Conservation (phyloP, 2,888 invertebrate species). For the Lasioglossum pauxillum region DNA sequence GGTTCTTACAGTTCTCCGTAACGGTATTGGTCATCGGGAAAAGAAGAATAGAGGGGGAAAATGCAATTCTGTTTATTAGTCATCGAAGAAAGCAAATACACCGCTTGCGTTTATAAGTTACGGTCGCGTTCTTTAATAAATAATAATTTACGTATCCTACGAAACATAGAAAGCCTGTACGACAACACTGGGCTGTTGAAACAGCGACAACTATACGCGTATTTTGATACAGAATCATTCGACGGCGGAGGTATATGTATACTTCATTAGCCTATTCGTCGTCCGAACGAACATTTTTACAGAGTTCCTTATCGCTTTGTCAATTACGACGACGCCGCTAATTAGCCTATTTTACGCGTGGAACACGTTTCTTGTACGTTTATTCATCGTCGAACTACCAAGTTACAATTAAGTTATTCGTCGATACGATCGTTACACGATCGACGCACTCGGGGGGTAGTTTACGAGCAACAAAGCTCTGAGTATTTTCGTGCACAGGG, state of each 20-base stretch:
- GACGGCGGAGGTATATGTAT: conserved; percentile 43
- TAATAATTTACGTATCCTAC: conserved; percentile 77
- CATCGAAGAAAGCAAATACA: conserved; percentile 51
- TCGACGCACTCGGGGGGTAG: too few species aligned
- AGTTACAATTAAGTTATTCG: conserved; percentile 6
- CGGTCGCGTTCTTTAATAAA: conserved; percentile 72
- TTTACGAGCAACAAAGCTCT: not conserved
- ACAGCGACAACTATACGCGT: conserved; percentile 21
- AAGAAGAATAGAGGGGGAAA: not conserved
- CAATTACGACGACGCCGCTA: conserved; percentile 2
- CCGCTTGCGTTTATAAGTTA: conserved; percentile 64
- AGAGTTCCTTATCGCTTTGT: conserved; percentile 11
- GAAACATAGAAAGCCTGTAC: conserved; percentile 44
- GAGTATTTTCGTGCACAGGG: not conserved
- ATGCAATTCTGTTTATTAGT: conserved; percentile 57
- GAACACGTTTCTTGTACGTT: conserved; percentile 9
- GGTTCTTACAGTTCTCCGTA: not conserved
- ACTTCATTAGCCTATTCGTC: conserved; percentile 29
- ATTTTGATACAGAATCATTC: conserved; percentile 31
- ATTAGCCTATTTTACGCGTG: not conserved
- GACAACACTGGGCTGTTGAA: conserved; percentile 42
- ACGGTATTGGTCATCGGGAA: not conserved
- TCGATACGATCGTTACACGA: not conserved
- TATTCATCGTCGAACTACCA: not conserved
- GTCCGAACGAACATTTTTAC: conserved; percentile 27